Base-by-base conservation (phyloP, 2,888 invertebrate species). In the Cataglyphis altisquamis region DNA sequence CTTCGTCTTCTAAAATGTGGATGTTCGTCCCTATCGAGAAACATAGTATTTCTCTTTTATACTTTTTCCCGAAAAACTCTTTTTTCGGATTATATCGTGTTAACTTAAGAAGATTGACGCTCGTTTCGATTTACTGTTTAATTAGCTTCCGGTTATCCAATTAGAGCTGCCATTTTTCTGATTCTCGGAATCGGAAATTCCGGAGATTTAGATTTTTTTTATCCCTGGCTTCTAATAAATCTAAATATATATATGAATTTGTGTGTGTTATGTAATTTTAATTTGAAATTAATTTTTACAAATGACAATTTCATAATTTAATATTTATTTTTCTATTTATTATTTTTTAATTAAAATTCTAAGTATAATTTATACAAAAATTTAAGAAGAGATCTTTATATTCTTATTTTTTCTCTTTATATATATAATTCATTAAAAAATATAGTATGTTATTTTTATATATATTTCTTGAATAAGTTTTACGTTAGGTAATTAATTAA, bases 71-170 rank as follows among this genome's bases (percentile, higher is more conserved):
- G 64, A 18, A 5, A 41, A 45, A n/a, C 15, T 45, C 9, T 25
- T 32, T 12, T 21, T 64, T 21, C n/a, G n/a, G 12, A 73, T 29
- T 29, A 29, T 77, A 55, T n/a, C 41, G 55, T 15, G 9, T 62
- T 48, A 62, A 18, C 9, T 66, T 57, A 18, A 67, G 39, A 25
- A 55, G 10, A 55, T 74, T 36, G 18, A 45, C 45, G 48, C 18
- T 74, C 63, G 32, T 74, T 74, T 75, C 32, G 36, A 60, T 25
- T 41, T 41, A 45, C 4, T 25, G 39, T 64, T 75, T 18, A 18
- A 75, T 64, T 64, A 75, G 29, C 55, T 66, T 66, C 25, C 66
- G 32, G 8, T 66, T 41, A 66, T 41, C 29, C 60, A 29, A 62
- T 62, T 32, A 18, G 29, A 29, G 32, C 18, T 62, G 62, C 62